Base-by-base conservation (phyloP, 2,888 invertebrate species). In the Drosophila parthenogenetica region DNA sequence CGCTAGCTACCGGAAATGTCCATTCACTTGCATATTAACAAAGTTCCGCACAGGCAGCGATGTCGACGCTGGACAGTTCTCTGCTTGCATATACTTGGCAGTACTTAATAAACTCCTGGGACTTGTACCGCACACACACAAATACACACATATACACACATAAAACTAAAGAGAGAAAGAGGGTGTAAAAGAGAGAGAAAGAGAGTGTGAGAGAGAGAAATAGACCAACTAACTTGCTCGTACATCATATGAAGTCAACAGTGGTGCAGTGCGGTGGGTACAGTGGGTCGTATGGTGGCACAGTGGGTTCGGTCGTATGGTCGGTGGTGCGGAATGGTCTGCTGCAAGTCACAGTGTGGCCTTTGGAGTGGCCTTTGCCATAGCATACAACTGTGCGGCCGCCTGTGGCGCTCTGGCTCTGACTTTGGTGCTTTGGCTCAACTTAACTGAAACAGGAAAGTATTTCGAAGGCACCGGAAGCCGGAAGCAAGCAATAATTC, bases 401-500 rank as follows among this genome's bases (percentile, higher is more conserved):
- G 79, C 79, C 81, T 67, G 78, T 70, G 78, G 76, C 74, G 82
- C 67, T 69, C 54, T 61, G 59, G 55, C 54, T 16, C 40, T 45
- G 58, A 10, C 42, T 42, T 40, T 17, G 42, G 19, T 11, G 14
- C 22, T 40, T 14, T 77, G 78, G 71, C 62, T 72, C 59, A 68
- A 75, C 75, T 64, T 64, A 78, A 71, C 77, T 73, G 73, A 71
- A 84, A 87, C 88, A 88, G 85, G 85, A 89, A 89, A 90, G 87
- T 89, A 81, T 83, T 90, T 82, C 80, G 84, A 86, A 86, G 87
- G 80, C 79, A 81, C 81, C 90, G 91, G 90, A 91, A 89, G 81
- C 90, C 85, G 90, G 91, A 90, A 91, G 89, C 83, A 89, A 89
- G 90, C 90, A 90, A 90, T 90, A 91, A 90, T 89, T 90, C 90